Percentiles rank a stretch among this genome's conserved stretches.
These are phyloP conservation scores for Cliona cf. orientalis DNA, from an alignment of 37 sponge, comb jelly and placozoan genomes.

Conservation along the genomic window DNA sequence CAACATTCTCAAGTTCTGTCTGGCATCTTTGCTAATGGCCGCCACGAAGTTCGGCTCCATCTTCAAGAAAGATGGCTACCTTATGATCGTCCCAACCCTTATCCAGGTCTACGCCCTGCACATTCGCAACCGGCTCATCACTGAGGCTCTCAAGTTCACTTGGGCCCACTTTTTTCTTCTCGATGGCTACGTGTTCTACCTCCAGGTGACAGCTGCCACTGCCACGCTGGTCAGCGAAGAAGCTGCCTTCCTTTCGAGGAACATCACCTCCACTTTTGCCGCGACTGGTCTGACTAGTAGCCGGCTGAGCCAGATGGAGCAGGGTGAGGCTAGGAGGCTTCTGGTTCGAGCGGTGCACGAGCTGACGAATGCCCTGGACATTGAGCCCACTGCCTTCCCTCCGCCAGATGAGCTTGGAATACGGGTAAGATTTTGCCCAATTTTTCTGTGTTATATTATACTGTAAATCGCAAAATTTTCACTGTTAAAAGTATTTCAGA, in stretches of 20 bases:
- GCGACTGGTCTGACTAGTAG: not conserved
- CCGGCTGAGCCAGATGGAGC: constrained; percentile 18
- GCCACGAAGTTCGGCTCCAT: constrained; percentile 49
- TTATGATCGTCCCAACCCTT: constrained; percentile 59
- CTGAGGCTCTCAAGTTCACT: constrained; percentile 42
- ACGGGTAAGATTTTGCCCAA: too few species aligned
- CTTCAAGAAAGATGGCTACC: constrained; percentile 51
- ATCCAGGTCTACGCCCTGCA: constrained; percentile 77
- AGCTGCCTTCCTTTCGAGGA: constrained; percentile 21
- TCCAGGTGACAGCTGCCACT: constrained; percentile 56
- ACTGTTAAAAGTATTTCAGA: too few species aligned
- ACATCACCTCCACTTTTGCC: constrained; percentile 7
- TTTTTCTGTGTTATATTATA: too few species aligned
- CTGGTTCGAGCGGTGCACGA: constrained; percentile 37
- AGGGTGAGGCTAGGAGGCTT: constrained; percentile 1
- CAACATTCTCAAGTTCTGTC: constrained; percentile 45
- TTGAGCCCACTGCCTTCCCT: not conserved
- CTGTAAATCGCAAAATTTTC: too few species aligned
- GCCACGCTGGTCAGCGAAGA: constrained; percentile 44
- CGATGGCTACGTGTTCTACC: constrained; percentile 42
- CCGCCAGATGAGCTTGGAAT: constrained; percentile 29
- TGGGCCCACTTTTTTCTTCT: constrained; percentile 55
- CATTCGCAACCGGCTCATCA: constrained; percentile 54
- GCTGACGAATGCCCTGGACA: constrained; percentile 19
- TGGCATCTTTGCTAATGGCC: constrained; percentile 43